Evolutionary conservation across 2,797 vertebrate genomes (phyloP).

Genomic region (Falco peregrinus): DNA sequence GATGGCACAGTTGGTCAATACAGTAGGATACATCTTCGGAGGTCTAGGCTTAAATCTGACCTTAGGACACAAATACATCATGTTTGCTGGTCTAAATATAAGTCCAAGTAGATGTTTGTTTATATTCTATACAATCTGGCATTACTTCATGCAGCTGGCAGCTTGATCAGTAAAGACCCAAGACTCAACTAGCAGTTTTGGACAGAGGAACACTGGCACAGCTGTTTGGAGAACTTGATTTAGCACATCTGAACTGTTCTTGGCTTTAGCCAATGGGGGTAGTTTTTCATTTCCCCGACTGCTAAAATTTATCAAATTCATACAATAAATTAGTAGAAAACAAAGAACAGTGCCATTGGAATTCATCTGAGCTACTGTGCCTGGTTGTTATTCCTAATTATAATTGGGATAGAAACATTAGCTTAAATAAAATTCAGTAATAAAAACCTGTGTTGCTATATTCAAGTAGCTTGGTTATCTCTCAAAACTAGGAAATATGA

Average conservation of each 20-base stretch:
- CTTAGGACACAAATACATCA: not conserved
- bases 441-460: not conserved
- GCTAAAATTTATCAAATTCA: conserved; percentile 54
- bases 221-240: conserved; percentile 64
- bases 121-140: conserved; percentile 28
- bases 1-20: conserved; percentile 32
- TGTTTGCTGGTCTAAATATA: conserved; percentile 29
- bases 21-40: not conserved
- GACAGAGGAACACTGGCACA: conserved; percentile 56
- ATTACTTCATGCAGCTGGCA: conserved; percentile 27
- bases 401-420: not conserved
- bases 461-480: not conserved
- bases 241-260: conserved; percentile 38
- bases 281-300: conserved; percentile 27
- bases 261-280: conserved; percentile 22
- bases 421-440: not conserved
- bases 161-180: conserved; percentile 16
- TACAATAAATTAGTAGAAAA: conserved; percentile 18
- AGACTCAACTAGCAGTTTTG: conserved; percentile 56
- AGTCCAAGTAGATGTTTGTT: conserved; percentile 46
- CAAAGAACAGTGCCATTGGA: not conserved
- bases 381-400: not conserved
- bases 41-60: conserved; percentile 30
- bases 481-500: not conserved
- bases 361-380: not conserved